phyloP scores from a whole-genome alignment of 2,113 vertebrate species.

The Zosterops japonicus region DNA sequence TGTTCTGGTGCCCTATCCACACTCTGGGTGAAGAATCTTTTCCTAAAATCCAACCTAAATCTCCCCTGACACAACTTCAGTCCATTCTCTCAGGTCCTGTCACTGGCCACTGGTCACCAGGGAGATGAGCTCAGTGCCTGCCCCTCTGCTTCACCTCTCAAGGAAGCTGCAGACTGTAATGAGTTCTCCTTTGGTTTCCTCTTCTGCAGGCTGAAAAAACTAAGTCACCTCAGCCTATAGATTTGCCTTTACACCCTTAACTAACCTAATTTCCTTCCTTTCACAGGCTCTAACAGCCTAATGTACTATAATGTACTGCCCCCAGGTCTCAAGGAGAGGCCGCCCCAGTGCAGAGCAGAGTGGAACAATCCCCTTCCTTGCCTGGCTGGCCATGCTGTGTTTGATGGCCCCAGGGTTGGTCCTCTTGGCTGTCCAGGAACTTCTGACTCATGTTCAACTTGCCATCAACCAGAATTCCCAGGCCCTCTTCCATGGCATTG shows the following conservation, averaged over 20 bases:
- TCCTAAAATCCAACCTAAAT: not conserved
- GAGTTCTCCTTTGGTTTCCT: not conserved
- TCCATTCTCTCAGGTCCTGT: not conserved
- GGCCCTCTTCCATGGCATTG: too few species aligned
- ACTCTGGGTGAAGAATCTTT: not conserved
- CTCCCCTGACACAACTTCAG: not conserved
- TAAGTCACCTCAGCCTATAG: not conserved
- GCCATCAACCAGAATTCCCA: not conserved
- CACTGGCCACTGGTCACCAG: not conserved
- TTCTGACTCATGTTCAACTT: not conserved
- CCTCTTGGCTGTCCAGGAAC: not conserved
- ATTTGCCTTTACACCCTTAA: accelerated
- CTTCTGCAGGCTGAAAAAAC: not conserved
- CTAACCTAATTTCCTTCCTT: not conserved
- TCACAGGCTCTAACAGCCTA: not conserved
- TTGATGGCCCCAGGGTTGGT: accelerated
- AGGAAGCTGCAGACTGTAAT: not conserved
- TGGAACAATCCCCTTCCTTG: accelerated
- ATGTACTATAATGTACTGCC: not conserved
- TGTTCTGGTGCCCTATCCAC: not conserved
- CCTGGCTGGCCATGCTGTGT: accelerated
- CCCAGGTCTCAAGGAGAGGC: accelerated
- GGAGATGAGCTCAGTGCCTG: not conserved
- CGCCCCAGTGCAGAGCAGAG: accelerated
- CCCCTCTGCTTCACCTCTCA: not conserved